Percentiles rank a stretch among this genome's conserved stretches.
These are phyloP conservation scores for Pterostichus madidus DNA, from an alignment of 2,888 invertebrate genomes.

Conservation along the genomic window DNA sequence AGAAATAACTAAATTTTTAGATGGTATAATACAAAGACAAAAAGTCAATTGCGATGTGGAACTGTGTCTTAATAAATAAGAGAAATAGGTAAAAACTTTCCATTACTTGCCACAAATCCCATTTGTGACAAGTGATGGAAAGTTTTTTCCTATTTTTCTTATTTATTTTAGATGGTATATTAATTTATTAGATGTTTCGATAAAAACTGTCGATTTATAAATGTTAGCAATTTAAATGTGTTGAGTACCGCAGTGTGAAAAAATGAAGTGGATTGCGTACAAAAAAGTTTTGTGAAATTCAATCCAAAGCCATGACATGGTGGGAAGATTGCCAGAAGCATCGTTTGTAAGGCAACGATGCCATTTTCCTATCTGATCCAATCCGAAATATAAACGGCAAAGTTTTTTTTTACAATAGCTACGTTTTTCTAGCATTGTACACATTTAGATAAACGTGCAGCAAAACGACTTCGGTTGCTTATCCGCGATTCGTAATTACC, in stretches of 20 bases:
- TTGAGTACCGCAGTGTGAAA: neutral
- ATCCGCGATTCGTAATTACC: constrained; percentile 13
- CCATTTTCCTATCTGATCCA: constrained; percentile 43
- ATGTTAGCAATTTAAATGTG: neutral
- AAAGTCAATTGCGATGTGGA: too few relatives aligned
- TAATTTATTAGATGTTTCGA: too few relatives aligned
- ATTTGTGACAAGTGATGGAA: too few relatives aligned
- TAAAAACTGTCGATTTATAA: too few relatives aligned
- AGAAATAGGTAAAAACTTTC: too few relatives aligned
- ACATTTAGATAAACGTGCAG: constrained; percentile 2
- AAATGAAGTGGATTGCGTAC: neutral
- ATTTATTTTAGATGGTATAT: too few relatives aligned
- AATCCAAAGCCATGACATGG: constrained; percentile 15
- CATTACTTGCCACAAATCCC: too few relatives aligned
- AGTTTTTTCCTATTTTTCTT: too few relatives aligned
- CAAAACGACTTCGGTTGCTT: constrained; percentile 31
- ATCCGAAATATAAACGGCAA: constrained; percentile 26
- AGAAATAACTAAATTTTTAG: too few relatives aligned
- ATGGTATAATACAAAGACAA: too few relatives aligned
- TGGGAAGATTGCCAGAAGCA: constrained; percentile 34
- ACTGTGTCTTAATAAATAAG: too few relatives aligned
- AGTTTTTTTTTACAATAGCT: constrained; percentile 29
- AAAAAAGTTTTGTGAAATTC: constrained; percentile 34
- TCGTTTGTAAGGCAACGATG: neutral
- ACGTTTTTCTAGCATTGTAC: constrained; percentile 14